Base-by-base conservation (phyloP, 2,888 invertebrate genomes). In the Pterostichus niger region DNA sequence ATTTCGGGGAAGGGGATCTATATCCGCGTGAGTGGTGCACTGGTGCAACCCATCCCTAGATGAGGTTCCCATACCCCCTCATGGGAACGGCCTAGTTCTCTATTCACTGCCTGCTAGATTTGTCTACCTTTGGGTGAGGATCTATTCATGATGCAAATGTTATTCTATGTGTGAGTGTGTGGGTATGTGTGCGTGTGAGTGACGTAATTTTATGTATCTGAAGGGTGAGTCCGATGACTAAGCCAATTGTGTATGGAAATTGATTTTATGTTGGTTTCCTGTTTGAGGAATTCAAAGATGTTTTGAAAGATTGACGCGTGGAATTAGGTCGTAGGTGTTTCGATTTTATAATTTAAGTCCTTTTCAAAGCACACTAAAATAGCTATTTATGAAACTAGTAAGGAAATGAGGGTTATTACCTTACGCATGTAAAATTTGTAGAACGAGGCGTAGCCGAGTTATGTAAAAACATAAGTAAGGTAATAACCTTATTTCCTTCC, bases 41-140 rank as follows among this genome's bases (percentile, higher is more conserved):
- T 56, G 56, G 56, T 56, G 56, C 56, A 75, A 75, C 75, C 49
- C 75, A 75, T 75, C 75, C 17, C 44, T 15, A 10, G 68, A 7
- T 13, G 10, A 15, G 68, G 49, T 75, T 75, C 75, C 75, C 75
- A 75, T 75, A 75, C 33, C 75, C 75, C 75, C 49, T 49, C 75
- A 75, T 75, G 75, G 75, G 75, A 75, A 75, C 75, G 75, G 54
- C 75, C 75, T 75, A 75, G 49, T 75, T 75, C 75, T 75, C 75
- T 75, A 75, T 75, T 75, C 75, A 75, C 64, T 64, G 64, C 52
- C 46, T 75, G 24, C 13, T 17, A 75, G 49, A 75, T 49, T 73
- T 64, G 64, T 64, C 64, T 64, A 40, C 64, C 64, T 64, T n/a
- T 40, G 17, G 56, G 56, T 56, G 56, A 56, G 56, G 44, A 44